These are phyloP conservation scores for Phrynocephalus guinanensis DNA, from an alignment of 2,797 vertebrate genomes.

Conservation along the genomic window DNA sequence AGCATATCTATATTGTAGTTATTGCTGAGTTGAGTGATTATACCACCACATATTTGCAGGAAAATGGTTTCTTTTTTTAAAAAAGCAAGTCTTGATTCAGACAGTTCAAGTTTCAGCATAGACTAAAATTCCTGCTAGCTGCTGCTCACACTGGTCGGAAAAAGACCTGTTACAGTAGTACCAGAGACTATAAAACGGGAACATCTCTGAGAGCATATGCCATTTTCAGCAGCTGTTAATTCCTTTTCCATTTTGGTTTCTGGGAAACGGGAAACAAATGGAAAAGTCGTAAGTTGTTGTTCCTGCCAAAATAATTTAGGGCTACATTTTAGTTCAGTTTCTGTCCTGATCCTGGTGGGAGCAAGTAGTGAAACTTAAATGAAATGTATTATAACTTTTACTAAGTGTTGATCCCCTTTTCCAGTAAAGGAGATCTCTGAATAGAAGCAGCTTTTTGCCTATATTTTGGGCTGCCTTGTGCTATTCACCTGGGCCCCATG, in stretches of 20 bases:
- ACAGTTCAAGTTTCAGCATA: not conserved
- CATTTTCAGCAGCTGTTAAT: slow-evolving; percentile 19
- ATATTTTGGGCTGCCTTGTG: not conserved
- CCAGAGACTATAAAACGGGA: not conserved
- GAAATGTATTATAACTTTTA: not conserved
- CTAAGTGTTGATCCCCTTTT: not conserved
- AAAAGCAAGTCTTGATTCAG: not conserved
- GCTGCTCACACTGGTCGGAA: not conserved
- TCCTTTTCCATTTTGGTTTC: slow-evolving; percentile 20
- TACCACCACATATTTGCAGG: not conserved
- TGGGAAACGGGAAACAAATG: slow-evolving; percentile 28
- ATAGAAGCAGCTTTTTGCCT: not conserved
- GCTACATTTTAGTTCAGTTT: slow-evolving; percentile 23
- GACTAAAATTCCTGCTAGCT: not conserved
- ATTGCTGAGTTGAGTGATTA: not conserved
- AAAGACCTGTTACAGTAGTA: not conserved
- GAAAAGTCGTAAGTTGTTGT: not conserved
- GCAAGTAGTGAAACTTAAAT: slow-evolving; percentile 31
- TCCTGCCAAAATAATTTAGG: slow-evolving; percentile 10
- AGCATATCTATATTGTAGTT: not conserved
- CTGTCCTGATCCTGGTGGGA: slow-evolving; percentile 28
- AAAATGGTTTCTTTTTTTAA: not conserved
- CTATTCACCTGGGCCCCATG: not conserved
- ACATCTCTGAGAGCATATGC: not conserved
- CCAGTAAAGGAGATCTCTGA: not conserved